Percentiles rank a stretch among this genome's conserved stretches.
phyloP scores from a whole-genome alignment of 2,113 vertebrate genomes.

The Hiodon tergisus region DNA sequence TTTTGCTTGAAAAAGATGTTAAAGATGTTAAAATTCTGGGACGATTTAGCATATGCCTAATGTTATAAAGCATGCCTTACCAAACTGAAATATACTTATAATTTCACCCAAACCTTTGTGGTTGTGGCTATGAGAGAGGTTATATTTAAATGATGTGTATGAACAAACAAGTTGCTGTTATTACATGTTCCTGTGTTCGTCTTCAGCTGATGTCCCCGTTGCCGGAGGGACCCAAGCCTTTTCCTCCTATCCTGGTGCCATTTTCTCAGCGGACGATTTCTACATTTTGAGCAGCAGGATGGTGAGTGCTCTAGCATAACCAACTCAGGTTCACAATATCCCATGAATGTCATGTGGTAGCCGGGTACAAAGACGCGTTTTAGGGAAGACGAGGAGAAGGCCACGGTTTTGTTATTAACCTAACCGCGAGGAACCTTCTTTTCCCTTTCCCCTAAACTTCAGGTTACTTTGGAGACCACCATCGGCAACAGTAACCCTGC shows the following conservation, averaged over 20 bases:
- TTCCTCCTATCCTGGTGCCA: conserved; percentile 86
- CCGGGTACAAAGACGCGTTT: background rate
- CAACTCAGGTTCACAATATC: background rate
- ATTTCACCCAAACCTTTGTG: no score
- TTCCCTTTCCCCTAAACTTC: conserved; percentile 1
- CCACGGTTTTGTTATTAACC: background rate
- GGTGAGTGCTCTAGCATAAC: conserved; percentile 63
- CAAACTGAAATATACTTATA: no score
- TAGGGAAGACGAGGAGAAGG: background rate
- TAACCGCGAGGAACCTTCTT: background rate
- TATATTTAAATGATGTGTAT: background rate
- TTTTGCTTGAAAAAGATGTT: no score
- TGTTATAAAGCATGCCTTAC: no score
- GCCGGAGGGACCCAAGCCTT: conserved; percentile 74
- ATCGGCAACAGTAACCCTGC: conserved; percentile 82
- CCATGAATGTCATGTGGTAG: background rate
- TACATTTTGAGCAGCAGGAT: conserved; percentile 87
- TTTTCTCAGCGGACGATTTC: conserved; percentile 92
- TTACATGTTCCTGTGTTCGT: background rate
- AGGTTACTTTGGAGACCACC: conserved; percentile 90
- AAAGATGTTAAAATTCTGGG: no score
- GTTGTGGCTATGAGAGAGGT: no score
- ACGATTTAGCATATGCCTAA: no score
- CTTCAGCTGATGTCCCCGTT: conserved; percentile 55
- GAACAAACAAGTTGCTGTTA: background rate